Evolutionary conservation across 1,140 invertebrate species (phyloP).

Genomic region (Drosophila novamexicana): DNA sequence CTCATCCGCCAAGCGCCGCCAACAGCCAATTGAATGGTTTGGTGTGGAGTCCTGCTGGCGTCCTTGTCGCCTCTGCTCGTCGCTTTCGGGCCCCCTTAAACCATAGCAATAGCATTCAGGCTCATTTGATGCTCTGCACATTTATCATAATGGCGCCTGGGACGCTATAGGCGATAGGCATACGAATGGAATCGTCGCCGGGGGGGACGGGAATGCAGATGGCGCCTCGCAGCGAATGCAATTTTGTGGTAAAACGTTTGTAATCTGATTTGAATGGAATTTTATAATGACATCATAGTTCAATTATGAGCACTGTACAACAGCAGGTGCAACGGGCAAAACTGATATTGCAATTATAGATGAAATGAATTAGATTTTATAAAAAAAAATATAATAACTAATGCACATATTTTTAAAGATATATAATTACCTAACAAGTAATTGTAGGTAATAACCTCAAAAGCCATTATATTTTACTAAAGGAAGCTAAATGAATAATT

Average conservation of each 20-base stretch:
- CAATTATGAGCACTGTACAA: conserved; percentile 27
- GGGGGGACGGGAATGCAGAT: background rate
- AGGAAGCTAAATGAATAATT: too few species aligned
- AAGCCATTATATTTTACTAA: too few species aligned
- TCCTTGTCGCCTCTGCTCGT: conserved; percentile 10
- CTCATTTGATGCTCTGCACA: conserved; percentile 72
- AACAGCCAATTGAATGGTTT: conserved; percentile 55
- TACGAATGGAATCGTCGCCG: background rate
- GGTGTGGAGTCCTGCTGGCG: conserved; percentile 27
- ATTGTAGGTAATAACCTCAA: too few species aligned
- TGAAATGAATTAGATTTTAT: background rate
- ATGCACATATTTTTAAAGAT: too few species aligned
- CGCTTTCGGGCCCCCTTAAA: conserved; percentile 42
- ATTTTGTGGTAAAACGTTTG: conserved; percentile 70
- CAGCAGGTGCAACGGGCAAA: conserved; percentile 10
- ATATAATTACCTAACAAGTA: too few species aligned
- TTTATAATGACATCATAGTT: conserved; percentile 37
- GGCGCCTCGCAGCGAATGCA: conserved; percentile 60
- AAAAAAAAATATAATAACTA: background rate
- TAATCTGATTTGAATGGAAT: conserved; percentile 61
- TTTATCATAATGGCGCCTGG: conserved; percentile 69
- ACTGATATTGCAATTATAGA: background rate
- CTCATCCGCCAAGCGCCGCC: background rate
- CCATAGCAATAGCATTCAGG: conserved; percentile 72
- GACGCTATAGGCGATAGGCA: conserved; percentile 8